Evolutionary conservation across 2,888 invertebrate species (phyloP), one percentile per base, ranked within the genome.

Genomic region (Tyria jacobaeae): DNA sequence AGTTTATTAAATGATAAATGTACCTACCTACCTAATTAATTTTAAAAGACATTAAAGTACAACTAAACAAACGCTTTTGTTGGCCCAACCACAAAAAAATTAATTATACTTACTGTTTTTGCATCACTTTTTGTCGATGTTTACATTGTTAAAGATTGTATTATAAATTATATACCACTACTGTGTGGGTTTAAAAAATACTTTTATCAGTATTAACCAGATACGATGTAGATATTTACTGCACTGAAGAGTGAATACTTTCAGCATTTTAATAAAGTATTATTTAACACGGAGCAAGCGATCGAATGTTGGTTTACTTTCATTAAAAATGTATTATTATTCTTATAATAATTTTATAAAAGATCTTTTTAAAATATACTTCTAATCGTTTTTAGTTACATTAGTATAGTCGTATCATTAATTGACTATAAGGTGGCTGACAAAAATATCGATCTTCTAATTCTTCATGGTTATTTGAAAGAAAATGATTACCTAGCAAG

Each of bases 61-160:
- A 54, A 37, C 39, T 49, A 59, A 49, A 54, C 44, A 55, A 60
- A 55, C 41, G 25, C 41, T 50, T 49, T 54, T 44, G 41, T 55
- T 56, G 44, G 35, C 39, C 37, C 9, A 21, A 17, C 1, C 15
- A 47, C 59, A 55, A 60, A 60, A 60, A 55, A 21, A 6, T 37
- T 47, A 47, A 17, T n/a, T 17, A 14, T 21, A 10, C 41, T 41
- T 17, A 56, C 37, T 12, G 57, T 53, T 57, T 49, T 53, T 57
- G 49, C 3, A 24, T 0, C 15, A 48, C 37, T 31, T 58, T 59
- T 60, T 55, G 24, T 39, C 10, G 2, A 12, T 49, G 60, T 60
- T 60, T 60, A 55, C 39, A 25, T 50, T 60, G n/a, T 50, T 55
- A 24, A 31, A 3, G 3, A 21, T 44, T 44, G 41, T 44, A 3